Percentiles rank a stretch among this genome's conserved stretches.
Evolutionary conservation across 2,113 vertebrate genomes (phyloP).

Genomic region (Pluvialis apricaria): DNA sequence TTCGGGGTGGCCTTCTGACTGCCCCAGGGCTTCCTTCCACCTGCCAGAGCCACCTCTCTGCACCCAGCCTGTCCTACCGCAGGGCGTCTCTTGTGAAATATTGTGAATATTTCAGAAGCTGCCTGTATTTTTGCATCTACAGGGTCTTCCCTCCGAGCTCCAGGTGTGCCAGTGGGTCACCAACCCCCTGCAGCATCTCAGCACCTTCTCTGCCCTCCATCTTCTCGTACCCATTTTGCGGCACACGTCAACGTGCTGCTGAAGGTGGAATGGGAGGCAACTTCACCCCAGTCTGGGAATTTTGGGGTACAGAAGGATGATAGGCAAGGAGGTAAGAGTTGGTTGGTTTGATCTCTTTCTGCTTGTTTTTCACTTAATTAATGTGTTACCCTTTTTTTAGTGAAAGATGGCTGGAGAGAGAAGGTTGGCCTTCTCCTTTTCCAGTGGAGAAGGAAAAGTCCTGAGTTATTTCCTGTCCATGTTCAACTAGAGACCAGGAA

Average conservation of each 20-base stretch:
- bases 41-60: not conserved
- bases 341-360: not conserved
- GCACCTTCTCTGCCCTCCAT: not conserved
- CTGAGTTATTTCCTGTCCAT: not conserved
- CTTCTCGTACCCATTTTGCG: not conserved
- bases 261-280: not conserved
- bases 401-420: accelerated
- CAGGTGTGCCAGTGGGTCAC: not conserved
- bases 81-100: not conserved
- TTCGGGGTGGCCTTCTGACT: not conserved
- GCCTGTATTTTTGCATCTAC: not conserved
- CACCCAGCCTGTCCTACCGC: not conserved
- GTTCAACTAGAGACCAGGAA: not conserved
- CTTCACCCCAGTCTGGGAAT: not conserved
- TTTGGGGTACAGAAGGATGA: not conserved
- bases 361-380: not conserved
- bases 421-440: not conserved
- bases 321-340: not conserved
- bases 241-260: accelerated
- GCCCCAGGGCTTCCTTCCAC: not conserved
- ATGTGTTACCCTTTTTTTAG: not conserved
- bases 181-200: not conserved
- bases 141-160: not conserved
- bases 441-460: not conserved
- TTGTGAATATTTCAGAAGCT: not conserved